Evolutionary conservation across 2,888 invertebrate genomes (phyloP).

Genomic region (Trichopria drosophilae): DNA sequence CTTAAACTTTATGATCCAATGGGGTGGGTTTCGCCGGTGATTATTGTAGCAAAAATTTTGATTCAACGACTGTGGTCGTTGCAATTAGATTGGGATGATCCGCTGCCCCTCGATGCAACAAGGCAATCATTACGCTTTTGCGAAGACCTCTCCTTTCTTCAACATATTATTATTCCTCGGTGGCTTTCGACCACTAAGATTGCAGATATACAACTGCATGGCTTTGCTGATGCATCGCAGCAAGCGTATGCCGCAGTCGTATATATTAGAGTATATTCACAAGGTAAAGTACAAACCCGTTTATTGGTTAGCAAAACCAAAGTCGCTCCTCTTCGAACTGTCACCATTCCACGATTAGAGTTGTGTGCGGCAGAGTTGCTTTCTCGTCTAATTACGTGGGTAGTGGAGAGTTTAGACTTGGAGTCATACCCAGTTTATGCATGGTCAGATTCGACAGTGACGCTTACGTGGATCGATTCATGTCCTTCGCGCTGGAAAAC

Average conservation of each 20-base stretch:
- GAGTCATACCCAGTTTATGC: too few relatives aligned
- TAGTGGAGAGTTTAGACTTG: not conserved
- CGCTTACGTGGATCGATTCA: slow-evolving; percentile 36
- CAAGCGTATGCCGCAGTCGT: slow-evolving; percentile 34
- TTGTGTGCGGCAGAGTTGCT: slow-evolving; percentile 31
- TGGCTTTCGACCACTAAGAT: slow-evolving; percentile 6
- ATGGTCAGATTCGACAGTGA: slow-evolving; percentile 38
- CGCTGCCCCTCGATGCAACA: not conserved
- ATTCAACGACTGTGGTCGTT: slow-evolving; percentile 21
- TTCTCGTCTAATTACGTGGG: slow-evolving; percentile 3
- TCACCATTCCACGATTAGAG: slow-evolving; percentile 30
- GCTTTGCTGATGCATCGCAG: slow-evolving; percentile 36
- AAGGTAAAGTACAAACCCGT: not conserved
- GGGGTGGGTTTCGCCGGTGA: too few relatives aligned
- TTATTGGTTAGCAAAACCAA: slow-evolving; percentile 14
- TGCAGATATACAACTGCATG: slow-evolving; percentile 27
- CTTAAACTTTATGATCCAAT: too few relatives aligned
- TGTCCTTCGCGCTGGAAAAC: slow-evolving; percentile 32
- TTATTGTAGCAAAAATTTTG: slow-evolving; percentile 27
- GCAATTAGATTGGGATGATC: slow-evolving; percentile 9
- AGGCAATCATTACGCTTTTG: not conserved
- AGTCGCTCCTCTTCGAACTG: slow-evolving; percentile 25
- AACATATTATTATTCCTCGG: slow-evolving; percentile 17
- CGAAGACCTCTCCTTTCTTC: not conserved
- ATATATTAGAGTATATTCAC: slow-evolving; percentile 16